These are phyloP conservation scores for Myiagra hebetior DNA, from an alignment of 2,113 vertebrate genomes.

Conservation along the genomic window DNA sequence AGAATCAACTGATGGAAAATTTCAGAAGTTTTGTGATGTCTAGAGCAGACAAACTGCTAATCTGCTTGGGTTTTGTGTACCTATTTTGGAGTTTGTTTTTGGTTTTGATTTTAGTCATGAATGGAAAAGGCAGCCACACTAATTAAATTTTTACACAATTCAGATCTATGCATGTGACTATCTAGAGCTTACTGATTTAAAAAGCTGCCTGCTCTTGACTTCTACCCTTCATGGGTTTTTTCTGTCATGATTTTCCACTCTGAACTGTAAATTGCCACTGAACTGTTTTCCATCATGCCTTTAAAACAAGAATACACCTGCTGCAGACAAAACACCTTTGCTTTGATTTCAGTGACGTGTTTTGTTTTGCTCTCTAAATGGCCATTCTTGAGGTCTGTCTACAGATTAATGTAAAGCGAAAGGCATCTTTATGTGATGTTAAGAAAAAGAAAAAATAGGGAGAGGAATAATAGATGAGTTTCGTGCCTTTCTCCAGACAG, in stretches of 20 bases:
- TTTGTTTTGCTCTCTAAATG: neutral
- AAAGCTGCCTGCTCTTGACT: neutral
- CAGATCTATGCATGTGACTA: neutral
- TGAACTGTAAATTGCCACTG: neutral
- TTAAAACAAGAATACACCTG: neutral
- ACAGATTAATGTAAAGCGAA: neutral
- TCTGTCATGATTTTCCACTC: neutral
- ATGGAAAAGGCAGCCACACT: neutral
- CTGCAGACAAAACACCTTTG: neutral
- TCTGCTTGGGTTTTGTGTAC: neutral
- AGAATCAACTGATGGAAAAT: neutral
- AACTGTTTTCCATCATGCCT: neutral
- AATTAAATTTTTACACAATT: neutral
- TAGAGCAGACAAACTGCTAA: neutral
- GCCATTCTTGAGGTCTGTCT: neutral
- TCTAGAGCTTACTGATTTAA: neutral
- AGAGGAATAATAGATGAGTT: neutral
- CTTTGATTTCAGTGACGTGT: neutral
- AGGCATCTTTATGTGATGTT: neutral
- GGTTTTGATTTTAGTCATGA: neutral
- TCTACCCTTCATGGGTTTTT: neutral
- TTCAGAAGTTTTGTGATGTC: neutral
- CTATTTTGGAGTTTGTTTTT: neutral
- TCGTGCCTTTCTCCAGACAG: neutral
- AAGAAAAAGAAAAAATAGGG: neutral